These are phyloP conservation scores for Candoia aspera DNA, from an alignment of 2,113 vertebrate genomes.

Conservation along the genomic window DNA sequence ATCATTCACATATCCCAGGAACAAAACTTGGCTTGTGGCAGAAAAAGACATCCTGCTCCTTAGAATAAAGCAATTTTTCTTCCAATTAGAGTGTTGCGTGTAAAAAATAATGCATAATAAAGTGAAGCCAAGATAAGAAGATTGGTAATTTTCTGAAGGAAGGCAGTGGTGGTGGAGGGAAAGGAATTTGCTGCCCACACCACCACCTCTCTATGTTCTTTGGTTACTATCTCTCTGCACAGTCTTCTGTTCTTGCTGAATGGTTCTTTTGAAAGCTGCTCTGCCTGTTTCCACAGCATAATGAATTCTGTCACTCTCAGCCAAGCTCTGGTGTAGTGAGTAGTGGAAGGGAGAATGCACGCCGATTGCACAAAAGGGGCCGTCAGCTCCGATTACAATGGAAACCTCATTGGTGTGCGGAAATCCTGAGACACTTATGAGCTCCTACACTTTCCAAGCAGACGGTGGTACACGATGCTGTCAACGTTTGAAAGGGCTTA, in stretches of 20 bases:
- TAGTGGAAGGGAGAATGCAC: conserved; percentile 64
- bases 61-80: conserved; percentile 62
- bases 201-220: conserved; percentile 7
- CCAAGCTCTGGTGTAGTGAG: conserved; percentile 56
- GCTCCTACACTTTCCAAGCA: conserved; percentile 46
- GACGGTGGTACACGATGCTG: conserved; percentile 41
- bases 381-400: conserved; percentile 69
- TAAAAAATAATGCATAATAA: conserved; percentile 67
- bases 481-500: conserved; percentile 50
- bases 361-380: conserved; percentile 68
- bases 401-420: conserved; percentile 58
- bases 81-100: conserved; percentile 69
- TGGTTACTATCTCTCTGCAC: conserved; percentile 57
- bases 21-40: conserved; percentile 55
- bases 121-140: conserved; percentile 68
- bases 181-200: conserved; percentile 59
- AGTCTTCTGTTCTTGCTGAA: conserved; percentile 61
- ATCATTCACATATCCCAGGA: conserved; percentile 60
- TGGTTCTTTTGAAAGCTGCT: conserved; percentile 63
- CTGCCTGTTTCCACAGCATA: conserved; percentile 62
- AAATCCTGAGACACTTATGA: conserved; percentile 68
- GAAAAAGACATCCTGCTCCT: background rate
- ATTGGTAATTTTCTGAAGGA: conserved; percentile 68
- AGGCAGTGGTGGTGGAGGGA: conserved; percentile 30
- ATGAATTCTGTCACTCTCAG: conserved; percentile 76